Percentiles rank a stretch among this genome's conserved stretches.
Conservation (phyloP, 2,113 vertebrate genomes). For the Semicossyphus pulcher region DNA sequence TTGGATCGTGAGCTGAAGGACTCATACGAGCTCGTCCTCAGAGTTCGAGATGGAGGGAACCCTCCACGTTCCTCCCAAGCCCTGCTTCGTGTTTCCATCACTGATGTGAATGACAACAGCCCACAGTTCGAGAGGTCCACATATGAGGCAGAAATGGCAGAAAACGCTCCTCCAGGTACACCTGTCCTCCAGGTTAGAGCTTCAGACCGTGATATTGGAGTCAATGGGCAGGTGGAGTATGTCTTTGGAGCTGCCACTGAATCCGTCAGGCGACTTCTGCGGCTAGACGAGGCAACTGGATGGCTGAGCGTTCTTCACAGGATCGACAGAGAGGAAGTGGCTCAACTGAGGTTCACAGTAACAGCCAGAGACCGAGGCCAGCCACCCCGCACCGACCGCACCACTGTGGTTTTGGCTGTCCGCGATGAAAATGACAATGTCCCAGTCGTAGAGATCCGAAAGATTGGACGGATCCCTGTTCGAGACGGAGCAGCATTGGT, state of each 20-base stretch:
- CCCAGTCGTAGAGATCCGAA: constrained; percentile 93
- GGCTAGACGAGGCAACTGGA: constrained; percentile 92
- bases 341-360: constrained; percentile 92
- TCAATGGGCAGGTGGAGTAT: constrained; percentile 96
- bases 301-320: constrained; percentile 96
- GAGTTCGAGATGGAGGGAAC: constrained; percentile 93
- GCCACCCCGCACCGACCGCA: constrained; percentile 92
- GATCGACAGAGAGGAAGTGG: constrained; percentile 95
- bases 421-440: constrained; percentile 97
- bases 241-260: constrained; percentile 95
- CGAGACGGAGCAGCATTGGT: constrained; percentile 92
- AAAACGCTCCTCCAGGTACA: constrained; percentile 94
- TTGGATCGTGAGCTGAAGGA: constrained; percentile 93
- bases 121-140: constrained; percentile 94
- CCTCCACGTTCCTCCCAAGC: constrained; percentile 94
- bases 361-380: constrained; percentile 93
- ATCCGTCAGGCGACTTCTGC: constrained; percentile 89
- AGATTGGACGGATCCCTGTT: constrained; percentile 94
- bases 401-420: constrained; percentile 92
- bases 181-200: constrained; percentile 94
- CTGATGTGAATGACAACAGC: constrained; percentile 97
- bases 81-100: constrained; percentile 93
- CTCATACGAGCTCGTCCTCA: constrained; percentile 93
- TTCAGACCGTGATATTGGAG: constrained; percentile 91
- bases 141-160: constrained; percentile 93